Percentiles rank a stretch among this genome's conserved stretches.
Conservation (phyloP, 2,888 invertebrate species). For the Drosophila neonasuta region DNA sequence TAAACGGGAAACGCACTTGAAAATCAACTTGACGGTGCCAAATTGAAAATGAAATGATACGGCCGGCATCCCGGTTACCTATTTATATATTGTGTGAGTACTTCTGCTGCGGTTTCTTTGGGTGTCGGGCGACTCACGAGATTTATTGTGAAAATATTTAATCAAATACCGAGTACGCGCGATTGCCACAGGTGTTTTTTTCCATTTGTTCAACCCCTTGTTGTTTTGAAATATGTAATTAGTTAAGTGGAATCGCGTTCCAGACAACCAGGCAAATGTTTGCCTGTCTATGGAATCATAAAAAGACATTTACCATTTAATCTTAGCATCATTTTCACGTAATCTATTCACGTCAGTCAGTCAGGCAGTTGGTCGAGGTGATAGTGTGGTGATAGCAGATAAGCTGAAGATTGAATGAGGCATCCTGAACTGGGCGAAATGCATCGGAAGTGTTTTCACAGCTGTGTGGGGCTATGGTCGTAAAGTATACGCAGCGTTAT, state of each 20-base stretch:
- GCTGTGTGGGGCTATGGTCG: constrained; percentile 16
- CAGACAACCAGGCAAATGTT: constrained; percentile 60
- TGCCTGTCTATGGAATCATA: constrained; percentile 53
- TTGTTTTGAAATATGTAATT: constrained; percentile 33
- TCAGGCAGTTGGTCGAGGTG: background rate
- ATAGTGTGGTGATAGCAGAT: constrained; percentile 18
- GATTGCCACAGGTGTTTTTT: constrained; percentile 48
- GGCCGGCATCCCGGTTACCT: constrained; percentile 23
- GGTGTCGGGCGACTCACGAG: constrained; percentile 23
- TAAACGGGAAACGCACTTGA: constrained; percentile 12
- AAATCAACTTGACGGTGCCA: constrained; percentile 22
- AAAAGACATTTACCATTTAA: constrained; percentile 29
- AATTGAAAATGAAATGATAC: constrained; percentile 32
- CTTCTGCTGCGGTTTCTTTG: constrained; percentile 4
- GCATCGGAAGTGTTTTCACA: constrained; percentile 57
- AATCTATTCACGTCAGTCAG: constrained; percentile 16
- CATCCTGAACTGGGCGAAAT: constrained; percentile 4
- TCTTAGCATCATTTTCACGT: constrained; percentile 16
- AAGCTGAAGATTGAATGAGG: constrained; percentile 21
- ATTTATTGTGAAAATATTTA: constrained; percentile 45
- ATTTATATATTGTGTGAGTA: constrained; percentile 63
- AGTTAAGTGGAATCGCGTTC: constrained; percentile 50
- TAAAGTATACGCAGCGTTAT: constrained; percentile 41
- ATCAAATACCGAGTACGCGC: constrained; percentile 39
- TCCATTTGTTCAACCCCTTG: constrained; percentile 38